A percentile compares a stretch with the other conserved stretches of the same genome.
phyloP scores from a whole-genome alignment of 2,113 vertebrate species.

The Bubo scandiacus region DNA sequence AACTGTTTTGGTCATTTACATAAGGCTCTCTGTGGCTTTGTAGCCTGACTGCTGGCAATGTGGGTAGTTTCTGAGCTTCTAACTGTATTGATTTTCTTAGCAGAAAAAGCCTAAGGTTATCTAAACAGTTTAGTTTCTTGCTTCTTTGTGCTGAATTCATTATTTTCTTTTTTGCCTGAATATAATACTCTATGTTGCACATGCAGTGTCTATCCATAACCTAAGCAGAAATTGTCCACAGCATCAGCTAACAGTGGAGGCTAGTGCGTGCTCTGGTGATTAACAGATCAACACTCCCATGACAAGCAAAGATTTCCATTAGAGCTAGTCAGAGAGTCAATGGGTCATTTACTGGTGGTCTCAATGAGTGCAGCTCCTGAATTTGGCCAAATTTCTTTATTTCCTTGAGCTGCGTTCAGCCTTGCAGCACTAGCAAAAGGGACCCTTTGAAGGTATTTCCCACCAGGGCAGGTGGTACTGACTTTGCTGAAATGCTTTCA shows the following conservation, averaged over 20 bases:
- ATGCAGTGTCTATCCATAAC: not conserved
- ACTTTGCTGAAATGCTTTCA: conserved; percentile 28
- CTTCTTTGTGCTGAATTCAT: conserved; percentile 39
- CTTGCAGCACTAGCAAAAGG: not conserved
- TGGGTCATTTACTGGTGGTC: not conserved
- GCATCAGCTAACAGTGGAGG: not conserved
- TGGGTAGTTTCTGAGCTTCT: conserved; percentile 12
- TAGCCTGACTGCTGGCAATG: not conserved
- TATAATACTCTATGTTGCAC: not conserved
- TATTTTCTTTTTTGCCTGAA: conserved; percentile 28
- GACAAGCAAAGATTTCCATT: not conserved
- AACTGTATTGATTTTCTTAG: conserved; percentile 48
- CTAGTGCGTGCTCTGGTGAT: not conserved
- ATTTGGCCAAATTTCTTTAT: not conserved
- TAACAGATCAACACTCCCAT: not conserved
- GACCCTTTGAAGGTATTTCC: conserved; percentile 44
- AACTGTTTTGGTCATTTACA: not conserved
- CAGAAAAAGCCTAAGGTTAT: conserved; percentile 59
- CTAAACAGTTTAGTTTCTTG: conserved; percentile 49
- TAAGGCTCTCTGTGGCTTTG: not conserved
- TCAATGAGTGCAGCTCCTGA: not conserved
- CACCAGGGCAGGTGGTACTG: not conserved
- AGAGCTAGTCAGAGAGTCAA: not conserved
- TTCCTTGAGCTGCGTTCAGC: not conserved
- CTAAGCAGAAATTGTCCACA: not conserved